Percentiles rank a stretch among this genome's conserved stretches.
These are phyloP conservation scores for Cladopsammia gracilis DNA, from an alignment of 64 coral and sea anemone species.

Conservation along the genomic window DNA sequence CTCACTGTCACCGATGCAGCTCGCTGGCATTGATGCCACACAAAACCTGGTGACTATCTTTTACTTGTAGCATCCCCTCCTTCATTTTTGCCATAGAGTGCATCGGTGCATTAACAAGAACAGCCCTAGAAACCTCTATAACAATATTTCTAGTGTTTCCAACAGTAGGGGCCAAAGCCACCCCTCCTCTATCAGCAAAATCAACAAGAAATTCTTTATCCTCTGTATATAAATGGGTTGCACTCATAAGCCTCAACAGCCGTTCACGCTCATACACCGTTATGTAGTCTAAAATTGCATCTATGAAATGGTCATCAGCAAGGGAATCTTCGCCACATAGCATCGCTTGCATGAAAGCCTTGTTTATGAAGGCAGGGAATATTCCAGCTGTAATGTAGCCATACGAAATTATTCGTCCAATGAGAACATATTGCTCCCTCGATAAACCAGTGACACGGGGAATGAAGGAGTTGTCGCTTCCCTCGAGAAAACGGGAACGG, in stretches of 20 bases:
- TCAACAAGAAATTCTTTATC: no score
- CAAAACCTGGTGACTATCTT: not conserved
- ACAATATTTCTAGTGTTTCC: no score
- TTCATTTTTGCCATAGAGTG: constrained; percentile 35
- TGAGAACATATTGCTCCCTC: not conserved
- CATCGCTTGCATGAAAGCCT: not conserved
- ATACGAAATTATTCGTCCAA: constrained; percentile 15
- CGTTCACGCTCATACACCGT: no score
- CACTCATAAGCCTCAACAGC: no score
- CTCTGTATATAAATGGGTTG: no score
- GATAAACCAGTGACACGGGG: not conserved
- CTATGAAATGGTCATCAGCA: no score
- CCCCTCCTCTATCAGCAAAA: no score
- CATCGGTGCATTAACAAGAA: constrained; percentile 3
- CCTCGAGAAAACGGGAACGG: constrained; percentile 5
- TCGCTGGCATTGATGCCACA: constrained; percentile 1
- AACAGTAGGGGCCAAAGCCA: no score
- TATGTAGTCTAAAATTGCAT: no score
- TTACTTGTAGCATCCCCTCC: not conserved
- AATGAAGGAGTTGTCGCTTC: constrained; percentile 1
- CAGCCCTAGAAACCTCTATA: no score
- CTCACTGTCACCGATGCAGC: not conserved
- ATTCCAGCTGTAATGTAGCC: not conserved
- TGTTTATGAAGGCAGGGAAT: constrained; percentile 16
- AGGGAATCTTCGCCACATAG: no score